phyloP scores from a whole-genome alignment of 2,113 vertebrate species.

The Empidonax traillii region DNA sequence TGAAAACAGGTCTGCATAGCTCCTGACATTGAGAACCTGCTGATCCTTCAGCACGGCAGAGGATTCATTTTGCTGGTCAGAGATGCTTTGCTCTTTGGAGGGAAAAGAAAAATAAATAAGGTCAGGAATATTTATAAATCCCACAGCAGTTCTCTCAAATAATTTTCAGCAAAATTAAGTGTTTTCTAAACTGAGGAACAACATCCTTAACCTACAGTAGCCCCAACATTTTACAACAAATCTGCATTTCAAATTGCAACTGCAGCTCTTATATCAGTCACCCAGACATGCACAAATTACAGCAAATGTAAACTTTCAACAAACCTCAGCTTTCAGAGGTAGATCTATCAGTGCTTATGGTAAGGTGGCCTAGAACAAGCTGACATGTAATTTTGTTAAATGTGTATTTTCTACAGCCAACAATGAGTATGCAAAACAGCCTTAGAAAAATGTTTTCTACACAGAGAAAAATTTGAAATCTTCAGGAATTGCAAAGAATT shows the following conservation, averaged over 20 bases:
- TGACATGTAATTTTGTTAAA: neutral
- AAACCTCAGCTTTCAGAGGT: neutral
- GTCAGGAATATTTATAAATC: neutral
- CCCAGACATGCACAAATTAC: neutral
- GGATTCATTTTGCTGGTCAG: constrained; percentile 75
- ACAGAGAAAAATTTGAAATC: neutral
- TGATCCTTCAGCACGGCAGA: constrained; percentile 89
- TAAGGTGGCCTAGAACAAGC: neutral
- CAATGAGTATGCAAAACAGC: neutral
- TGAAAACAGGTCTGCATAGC: constrained; percentile 86
- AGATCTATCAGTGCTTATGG: neutral
- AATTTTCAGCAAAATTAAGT: neutral
- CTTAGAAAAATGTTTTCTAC: neutral
- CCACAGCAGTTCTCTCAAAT: neutral
- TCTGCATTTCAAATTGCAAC: neutral
- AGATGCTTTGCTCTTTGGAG: constrained; percentile 55
- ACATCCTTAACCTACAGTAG: neutral
- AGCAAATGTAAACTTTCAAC: neutral
- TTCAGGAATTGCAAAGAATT: neutral
- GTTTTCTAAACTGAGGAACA: neutral
- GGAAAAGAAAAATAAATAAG: neutral
- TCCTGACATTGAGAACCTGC: constrained; percentile 89
- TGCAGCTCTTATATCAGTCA: neutral
- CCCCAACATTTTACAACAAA: neutral
- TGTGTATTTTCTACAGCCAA: neutral